Evolutionary conservation across 2,113 vertebrate species (phyloP).

Genomic region (Copsychus sechellarum): DNA sequence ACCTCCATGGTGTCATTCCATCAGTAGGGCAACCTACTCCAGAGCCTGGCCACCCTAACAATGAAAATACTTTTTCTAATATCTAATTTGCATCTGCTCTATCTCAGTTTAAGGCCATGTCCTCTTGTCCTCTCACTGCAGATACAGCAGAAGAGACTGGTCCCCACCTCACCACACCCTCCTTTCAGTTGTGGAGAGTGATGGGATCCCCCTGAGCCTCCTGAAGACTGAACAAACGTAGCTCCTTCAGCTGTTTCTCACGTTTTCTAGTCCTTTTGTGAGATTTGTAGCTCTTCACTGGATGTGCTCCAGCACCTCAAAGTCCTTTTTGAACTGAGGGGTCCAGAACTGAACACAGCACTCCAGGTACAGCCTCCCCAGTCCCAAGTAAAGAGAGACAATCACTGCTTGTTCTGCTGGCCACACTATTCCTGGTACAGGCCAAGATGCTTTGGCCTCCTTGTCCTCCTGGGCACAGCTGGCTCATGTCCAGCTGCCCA

Average conservation of each 20-base stretch:
- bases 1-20: neutral
- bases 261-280: neutral
- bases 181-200: neutral
- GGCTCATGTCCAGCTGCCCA: neutral
- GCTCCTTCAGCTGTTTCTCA: neutral
- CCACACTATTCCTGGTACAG: neutral
- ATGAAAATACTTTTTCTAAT: neutral
- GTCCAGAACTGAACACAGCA: neutral
- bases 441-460: neutral
- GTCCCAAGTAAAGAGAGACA: too few species aligned
- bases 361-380: neutral
- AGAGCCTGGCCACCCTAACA: neutral
- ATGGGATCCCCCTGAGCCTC: too few species aligned
- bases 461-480: neutral
- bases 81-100: neutral
- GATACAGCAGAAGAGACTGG: neutral
- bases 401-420: neutral
- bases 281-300: neutral
- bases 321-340: neutral
- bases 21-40: neutral
- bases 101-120: neutral
- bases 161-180: neutral
- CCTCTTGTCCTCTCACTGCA: neutral
- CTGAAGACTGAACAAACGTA: accelerated
- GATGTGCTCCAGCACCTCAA: neutral